Conservation (phyloP, 2,888 invertebrate species). For the Eupithecia vulgata region DNA sequence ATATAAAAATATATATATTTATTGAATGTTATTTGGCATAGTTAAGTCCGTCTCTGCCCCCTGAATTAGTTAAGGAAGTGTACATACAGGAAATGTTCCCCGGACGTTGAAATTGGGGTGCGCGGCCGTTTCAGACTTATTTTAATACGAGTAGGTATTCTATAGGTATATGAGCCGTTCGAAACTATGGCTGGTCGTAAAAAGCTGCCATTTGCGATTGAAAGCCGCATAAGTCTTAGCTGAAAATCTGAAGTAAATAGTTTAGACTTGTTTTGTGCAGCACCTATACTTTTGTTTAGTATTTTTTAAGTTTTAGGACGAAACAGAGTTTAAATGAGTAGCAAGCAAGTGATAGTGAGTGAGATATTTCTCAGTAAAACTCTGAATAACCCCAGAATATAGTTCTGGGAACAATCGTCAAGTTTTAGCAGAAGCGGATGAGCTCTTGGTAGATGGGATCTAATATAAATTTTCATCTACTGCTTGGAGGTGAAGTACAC, state of each 20-base stretch:
- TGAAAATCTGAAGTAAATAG: neutral
- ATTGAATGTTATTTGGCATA: neutral
- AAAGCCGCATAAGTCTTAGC: neutral
- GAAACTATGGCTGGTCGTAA: constrained; percentile 21
- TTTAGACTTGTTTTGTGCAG: neutral
- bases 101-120: constrained; percentile 46
- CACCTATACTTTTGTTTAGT: neutral
- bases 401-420: neutral
- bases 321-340: neutral
- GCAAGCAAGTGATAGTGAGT: too few species aligned
- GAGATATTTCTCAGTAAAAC: too few species aligned
- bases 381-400: too few species aligned
- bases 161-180: constrained; percentile 17
- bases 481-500: too few species aligned
- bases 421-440: neutral
- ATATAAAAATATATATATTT: neutral
- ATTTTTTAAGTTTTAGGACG: neutral
- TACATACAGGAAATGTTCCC: constrained; percentile 54
- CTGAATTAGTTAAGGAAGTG: constrained; percentile 64
- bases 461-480: too few species aligned
- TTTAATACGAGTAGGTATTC: constrained; percentile 32
- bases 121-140: constrained; percentile 46
- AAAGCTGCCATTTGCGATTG: constrained; percentile 25
- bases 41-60: constrained; percentile 28
- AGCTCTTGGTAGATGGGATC: too few species aligned